These are phyloP conservation scores for Torymus tubicola DNA, from an alignment of 2,888 invertebrate genomes.

Conservation along the genomic window DNA sequence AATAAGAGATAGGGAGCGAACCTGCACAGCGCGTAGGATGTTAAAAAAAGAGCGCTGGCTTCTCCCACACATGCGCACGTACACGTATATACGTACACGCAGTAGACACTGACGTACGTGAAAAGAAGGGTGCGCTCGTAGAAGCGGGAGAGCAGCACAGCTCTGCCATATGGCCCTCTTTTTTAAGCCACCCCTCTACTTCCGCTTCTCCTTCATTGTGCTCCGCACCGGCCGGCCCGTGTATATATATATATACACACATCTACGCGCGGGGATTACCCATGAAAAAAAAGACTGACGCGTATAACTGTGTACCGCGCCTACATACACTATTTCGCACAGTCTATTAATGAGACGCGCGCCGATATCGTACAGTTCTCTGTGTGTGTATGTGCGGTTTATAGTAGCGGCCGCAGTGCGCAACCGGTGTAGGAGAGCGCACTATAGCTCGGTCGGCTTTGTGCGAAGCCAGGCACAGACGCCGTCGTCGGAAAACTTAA, in stretches of 20 bases:
- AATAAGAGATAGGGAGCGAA: not conserved
- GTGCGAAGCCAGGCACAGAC: not conserved
- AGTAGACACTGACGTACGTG: not conserved
- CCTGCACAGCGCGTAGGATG: slow-evolving; percentile 14
- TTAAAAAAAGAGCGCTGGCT: slow-evolving; percentile 45
- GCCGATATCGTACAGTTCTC: too few relatives aligned
- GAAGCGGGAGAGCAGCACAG: not conserved
- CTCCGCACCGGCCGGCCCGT: not conserved
- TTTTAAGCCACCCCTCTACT: slow-evolving; percentile 51
- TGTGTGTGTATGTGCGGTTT: too few relatives aligned
- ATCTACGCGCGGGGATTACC: not conserved
- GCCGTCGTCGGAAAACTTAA: slow-evolving; percentile 38
- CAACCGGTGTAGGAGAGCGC: too few relatives aligned
- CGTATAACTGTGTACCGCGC: not conserved
- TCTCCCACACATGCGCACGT: slow-evolving; percentile 1
- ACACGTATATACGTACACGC: not conserved
- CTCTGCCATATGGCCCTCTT: slow-evolving; percentile 55
- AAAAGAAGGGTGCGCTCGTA: slow-evolving; percentile 43
- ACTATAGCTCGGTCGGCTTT: too few relatives aligned
- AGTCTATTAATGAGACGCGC: too few relatives aligned
- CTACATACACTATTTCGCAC: too few relatives aligned
- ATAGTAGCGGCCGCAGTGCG: too few relatives aligned
- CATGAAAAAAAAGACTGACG: not conserved
- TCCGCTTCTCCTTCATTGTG: slow-evolving; percentile 48
- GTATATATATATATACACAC: not conserved